phyloP scores from a whole-genome alignment of 92 coral and sea anemone genomes.

The Actinostola sp. region DNA sequence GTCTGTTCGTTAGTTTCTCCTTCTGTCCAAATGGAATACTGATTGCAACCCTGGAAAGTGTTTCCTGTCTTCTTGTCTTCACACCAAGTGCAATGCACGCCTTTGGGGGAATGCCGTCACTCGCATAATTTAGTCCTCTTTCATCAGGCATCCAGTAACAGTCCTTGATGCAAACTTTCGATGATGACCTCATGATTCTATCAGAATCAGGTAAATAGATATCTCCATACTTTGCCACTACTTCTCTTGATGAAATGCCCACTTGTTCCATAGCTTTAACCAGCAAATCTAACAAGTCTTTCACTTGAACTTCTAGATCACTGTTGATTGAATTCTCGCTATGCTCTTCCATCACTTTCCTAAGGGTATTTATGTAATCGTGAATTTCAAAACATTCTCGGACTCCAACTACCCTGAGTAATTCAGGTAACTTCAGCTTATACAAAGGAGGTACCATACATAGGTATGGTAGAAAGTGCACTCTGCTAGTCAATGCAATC shows the following conservation, averaged over 20 bases:
- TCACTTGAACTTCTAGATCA: background rate
- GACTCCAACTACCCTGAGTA: conserved; percentile 49
- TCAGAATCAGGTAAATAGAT: conserved; percentile 61
- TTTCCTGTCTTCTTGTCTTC: conserved; percentile 70
- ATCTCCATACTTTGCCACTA: background rate
- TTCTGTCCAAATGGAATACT: conserved; percentile 78
- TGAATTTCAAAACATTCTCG: conserved; percentile 38
- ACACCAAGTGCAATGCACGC: conserved; percentile 43
- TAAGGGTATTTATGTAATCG: conserved; percentile 55
- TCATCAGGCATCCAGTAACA: conserved; percentile 74
- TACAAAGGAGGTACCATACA: conserved; percentile 42
- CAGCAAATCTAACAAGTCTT: background rate
- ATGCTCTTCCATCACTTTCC: conserved; percentile 5
- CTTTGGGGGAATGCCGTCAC: conserved; percentile 38
- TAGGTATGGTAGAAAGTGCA: conserved; percentile 60
- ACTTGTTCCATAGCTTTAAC: background rate
- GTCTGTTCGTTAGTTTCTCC: conserved; percentile 72
- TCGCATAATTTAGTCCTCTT: conserved; percentile 40
- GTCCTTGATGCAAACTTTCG: conserved; percentile 64
- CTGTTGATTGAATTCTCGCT: conserved; percentile 11
- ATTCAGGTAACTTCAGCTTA: conserved; percentile 1
- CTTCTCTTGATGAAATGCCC: background rate
- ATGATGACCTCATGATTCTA: conserved; percentile 41
- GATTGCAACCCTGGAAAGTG: conserved; percentile 27
- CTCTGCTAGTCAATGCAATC: conserved; percentile 45